Evolutionary conservation across 2,888 invertebrate species (phyloP), one percentile per base, ranked within the genome.

Genomic region (Yponomeuta plumbellus): DNA sequence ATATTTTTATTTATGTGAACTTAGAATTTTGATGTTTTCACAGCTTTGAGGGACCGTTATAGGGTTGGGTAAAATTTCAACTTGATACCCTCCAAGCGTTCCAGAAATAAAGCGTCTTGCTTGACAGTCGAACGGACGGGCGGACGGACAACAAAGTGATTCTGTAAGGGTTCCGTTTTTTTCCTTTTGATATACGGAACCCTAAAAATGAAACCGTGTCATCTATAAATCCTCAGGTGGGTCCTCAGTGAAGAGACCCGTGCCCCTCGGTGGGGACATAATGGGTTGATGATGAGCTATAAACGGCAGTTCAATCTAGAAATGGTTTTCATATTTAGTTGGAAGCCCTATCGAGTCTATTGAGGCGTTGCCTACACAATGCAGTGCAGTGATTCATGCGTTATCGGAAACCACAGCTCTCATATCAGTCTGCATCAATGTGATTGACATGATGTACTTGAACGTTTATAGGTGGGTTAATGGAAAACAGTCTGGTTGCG

Each of bases 61-160:
- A 5, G 2, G 2, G 2, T 4, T 26, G 26, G 26, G 2, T 26
- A 4, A 8, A 57, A 20, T 17, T 57, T 20, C 57, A 57, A 20
- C 57, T 20, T 11, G 26, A 26, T 26, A 26, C 26, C 26, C 5
- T 26, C 26, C 2, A 26, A 2, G 26, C 26, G 26, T 26, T 26
- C 5, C 26, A 2, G 26, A 26, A 5, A 4, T 2, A 26, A 2
- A 2, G 26, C n/a, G 26, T 26, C 26, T 26, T 26, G 26, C 2
- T 5, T 4, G 26, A 26, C 26, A n/a, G n/a, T 26, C 26, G 2
- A 26, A 44, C 52, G 21, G 65, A 65, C 65, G 58, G 65, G 57
- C 58, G n/a, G 26, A 65, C 65, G 65, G 65, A 65, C 65, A 65
- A 11, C 65, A n/a, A n/a, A 65, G 58, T 11, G 11, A 13, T 57